These are phyloP conservation scores for Idaea biselata DNA, from an alignment of 2,888 invertebrate species.

Conservation along the genomic window DNA sequence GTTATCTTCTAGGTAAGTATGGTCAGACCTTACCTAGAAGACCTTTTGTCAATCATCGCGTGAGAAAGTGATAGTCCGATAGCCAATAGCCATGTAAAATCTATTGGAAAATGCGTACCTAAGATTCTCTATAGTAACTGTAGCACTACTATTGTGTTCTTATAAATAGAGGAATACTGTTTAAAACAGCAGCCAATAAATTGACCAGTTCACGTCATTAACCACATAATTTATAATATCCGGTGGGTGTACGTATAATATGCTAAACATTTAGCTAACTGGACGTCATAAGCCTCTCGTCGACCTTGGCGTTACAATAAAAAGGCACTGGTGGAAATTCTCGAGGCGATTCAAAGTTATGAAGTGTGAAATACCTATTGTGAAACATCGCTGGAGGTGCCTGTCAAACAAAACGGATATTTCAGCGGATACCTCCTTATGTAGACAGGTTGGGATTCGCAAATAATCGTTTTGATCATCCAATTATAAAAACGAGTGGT, in stretches of 20 bases:
- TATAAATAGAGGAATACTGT: background rate
- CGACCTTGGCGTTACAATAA: slow-evolving; percentile 27
- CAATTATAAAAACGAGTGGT: slow-evolving; percentile 42
- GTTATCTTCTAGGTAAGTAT: too few species aligned
- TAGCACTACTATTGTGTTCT: background rate
- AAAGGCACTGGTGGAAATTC: slow-evolving; percentile 20
- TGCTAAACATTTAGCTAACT: slow-evolving; percentile 9
- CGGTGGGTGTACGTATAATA: slow-evolving; percentile 19
- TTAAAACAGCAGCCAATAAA: background rate
- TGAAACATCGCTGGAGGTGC: slow-evolving; percentile 19
- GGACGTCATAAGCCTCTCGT: slow-evolving; percentile 1
- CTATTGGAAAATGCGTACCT: too few species aligned
- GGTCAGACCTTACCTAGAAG: too few species aligned
- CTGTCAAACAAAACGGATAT: too few species aligned
- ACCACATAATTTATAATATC: slow-evolving; percentile 16
- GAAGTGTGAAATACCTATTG: slow-evolving; percentile 30
- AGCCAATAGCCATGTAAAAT: too few species aligned
- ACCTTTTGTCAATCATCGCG: too few species aligned
- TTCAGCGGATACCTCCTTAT: too few species aligned
- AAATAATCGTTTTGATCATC: slow-evolving; percentile 38
- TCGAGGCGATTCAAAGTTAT: slow-evolving; percentile 23
- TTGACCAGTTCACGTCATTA: background rate
- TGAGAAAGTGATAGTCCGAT: too few species aligned
- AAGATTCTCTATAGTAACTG: background rate
- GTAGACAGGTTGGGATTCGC: slow-evolving; percentile 25